Evolutionary conservation across 2,888 invertebrate genomes (phyloP), one percentile per base, ranked within the genome.

Genomic region (Cephus runcator): DNA sequence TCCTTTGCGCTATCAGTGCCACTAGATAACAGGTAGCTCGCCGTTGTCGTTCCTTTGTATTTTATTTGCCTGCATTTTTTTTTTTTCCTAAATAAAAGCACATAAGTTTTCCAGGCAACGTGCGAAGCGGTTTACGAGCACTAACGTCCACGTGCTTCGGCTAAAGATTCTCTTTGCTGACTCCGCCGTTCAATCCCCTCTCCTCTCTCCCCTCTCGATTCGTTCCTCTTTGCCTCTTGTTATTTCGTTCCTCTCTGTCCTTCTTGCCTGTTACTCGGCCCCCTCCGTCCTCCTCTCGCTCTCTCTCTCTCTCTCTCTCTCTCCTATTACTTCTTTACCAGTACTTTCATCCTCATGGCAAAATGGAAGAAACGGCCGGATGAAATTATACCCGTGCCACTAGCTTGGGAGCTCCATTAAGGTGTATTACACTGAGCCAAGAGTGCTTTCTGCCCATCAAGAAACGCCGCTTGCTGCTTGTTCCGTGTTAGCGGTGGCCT

Each of bases 361-460:
- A 76, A 82, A 82, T 82, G 78, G 81, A 79, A 82, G 82, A 82
- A 82, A 81, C 77, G 81, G 77, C 79, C 79, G 79, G 78, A 82
- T 81, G 77, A 79, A 82, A 82, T 82, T 79, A 81, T 81, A 81
- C 81, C 81, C 81, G 82, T 81, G 75, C 79, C 78, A 75, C 80
- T 73, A 81, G 79, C 73, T 77, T 77, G 78, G 36, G 79, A 68
- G 76, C 77, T 81, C 82, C 82, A 81, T 82, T 82, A 79, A 80
- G 79, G 79, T 82, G 81, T 81, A 82, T 82, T 81, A 82, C 81
- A 78, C 79, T 71, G 71, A 69, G 12, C n/a, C 73, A 76, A 69
- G 78, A 78, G 75, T 76, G 78, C 76, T 78, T 73, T 33, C 71
- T 12, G 12, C 31, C 71, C 71, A 71, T 71, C 71, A 33, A 56